These are phyloP conservation scores for Uromys caudimaculatus DNA, from an alignment of 2,797 vertebrate genomes.

Conservation along the genomic window DNA sequence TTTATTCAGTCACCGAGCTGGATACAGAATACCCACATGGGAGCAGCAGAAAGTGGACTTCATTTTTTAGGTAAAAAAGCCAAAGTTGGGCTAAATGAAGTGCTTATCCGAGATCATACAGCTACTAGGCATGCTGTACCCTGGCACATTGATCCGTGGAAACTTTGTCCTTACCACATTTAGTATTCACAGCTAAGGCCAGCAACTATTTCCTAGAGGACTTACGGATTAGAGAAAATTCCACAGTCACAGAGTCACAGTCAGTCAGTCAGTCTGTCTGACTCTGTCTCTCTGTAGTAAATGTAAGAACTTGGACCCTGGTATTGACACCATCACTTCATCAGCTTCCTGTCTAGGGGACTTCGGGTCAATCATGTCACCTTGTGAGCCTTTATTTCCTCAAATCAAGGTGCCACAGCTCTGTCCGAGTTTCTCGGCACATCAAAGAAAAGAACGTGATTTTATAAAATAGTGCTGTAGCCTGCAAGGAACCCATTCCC, in stretches of 20 bases:
- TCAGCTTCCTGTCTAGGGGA: background rate
- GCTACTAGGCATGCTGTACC: background rate
- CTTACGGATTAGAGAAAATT: background rate
- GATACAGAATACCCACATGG: background rate
- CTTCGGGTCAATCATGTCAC: background rate
- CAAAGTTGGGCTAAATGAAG: background rate
- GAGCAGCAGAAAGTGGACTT: background rate
- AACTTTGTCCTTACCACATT: background rate
- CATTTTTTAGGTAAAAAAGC: background rate
- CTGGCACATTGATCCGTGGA: background rate
- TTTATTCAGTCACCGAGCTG: background rate
- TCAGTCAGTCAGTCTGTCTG: background rate
- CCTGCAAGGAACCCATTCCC: background rate
- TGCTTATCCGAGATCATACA: background rate
- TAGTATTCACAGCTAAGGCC: background rate
- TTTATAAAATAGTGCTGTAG: background rate
- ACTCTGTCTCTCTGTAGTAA: background rate
- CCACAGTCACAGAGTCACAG: background rate
- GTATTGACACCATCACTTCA: background rate
- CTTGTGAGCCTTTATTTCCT: background rate
- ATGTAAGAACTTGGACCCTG: background rate
- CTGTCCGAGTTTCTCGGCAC: background rate
- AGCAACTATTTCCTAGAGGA: background rate
- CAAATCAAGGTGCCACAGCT: background rate
- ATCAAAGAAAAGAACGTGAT: slow-evolving; percentile 57